Evolutionary conservation across 2,888 invertebrate species (phyloP), one percentile per base, ranked within the genome.

Genomic region (Linnaemya vulpina): DNA sequence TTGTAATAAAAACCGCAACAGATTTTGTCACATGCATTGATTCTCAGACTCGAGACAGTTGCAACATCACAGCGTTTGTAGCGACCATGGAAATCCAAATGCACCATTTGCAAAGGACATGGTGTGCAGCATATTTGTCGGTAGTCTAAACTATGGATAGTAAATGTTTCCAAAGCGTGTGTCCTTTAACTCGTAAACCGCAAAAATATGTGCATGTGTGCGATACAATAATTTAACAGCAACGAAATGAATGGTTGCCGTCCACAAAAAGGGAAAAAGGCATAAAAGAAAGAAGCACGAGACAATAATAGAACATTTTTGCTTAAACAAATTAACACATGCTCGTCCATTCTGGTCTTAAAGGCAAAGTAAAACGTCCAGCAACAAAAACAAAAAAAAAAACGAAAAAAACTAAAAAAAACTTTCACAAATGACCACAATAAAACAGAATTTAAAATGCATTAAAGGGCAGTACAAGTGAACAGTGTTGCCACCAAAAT

Each of bases 1-100:
- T 73, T 20, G 67, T 15, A 51, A 15, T 10, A 49, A 53, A 79
- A 76, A 84, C 84, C 84, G 25, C 84, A 84, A 80, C 71, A 67
- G 75, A 76, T 84, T 84, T 80, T 80, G 71, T 62, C 76, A 71
- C 80, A 71, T 80, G 53, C 75, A 79, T 75, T 75, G 65, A 67
- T 76, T 68, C 68, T 76, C 75, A 79, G 79, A n/a, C n/a, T n/a
- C n/a, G n/a, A n/a, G n/a, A 75, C 83, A 75, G 74, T 62, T 30
- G 53, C 13, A 71, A 62, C 63, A 51, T 49, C 75, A 79, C 65
- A 78, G 58, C 15, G 49, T 58, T 60, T 70, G 65, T 79, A 78
- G 65, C 55, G 79, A 71, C 46, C 70, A 79, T 63, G 13, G 9
- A 55, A 46, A 75, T 20, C 58, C 60, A 53, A 17, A 40, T 30